A percentile compares a stretch with the other conserved stretches of the same genome.
Evolutionary conservation across 1,140 invertebrate species (phyloP).

Genomic region (Diabrotica virgifera): DNA sequence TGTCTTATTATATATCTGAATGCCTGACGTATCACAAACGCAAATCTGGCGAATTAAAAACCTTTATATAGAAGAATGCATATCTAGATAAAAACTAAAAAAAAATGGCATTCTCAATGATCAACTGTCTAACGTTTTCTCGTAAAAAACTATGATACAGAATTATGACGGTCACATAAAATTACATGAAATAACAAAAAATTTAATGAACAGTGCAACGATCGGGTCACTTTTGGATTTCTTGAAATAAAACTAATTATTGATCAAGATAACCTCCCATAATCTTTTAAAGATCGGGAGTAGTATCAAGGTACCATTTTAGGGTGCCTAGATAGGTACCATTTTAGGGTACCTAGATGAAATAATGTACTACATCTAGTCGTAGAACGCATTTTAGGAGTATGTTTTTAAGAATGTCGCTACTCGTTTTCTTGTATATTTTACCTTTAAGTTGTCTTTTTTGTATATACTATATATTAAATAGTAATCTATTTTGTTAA

Average conservation of each 20-base stretch:
- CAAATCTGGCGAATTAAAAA: too few species aligned
- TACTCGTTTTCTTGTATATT: slow-evolving; percentile 13
- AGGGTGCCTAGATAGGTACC: slow-evolving; percentile 22
- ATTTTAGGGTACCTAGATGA: slow-evolving; percentile 26
- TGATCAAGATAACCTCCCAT: background rate
- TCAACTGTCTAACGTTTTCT: too few species aligned
- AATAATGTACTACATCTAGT: slow-evolving; percentile 35
- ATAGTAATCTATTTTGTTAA: slow-evolving; percentile 7
- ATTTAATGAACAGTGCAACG: too few species aligned
- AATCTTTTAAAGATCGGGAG: background rate
- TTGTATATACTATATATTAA: slow-evolving; percentile 8
- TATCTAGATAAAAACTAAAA: too few species aligned
- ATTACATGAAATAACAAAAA: too few species aligned
- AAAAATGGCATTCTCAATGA: too few species aligned
- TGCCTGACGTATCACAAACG: too few species aligned
- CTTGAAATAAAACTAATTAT: slow-evolving; percentile 1
- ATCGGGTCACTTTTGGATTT: background rate
- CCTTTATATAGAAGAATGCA: too few species aligned
- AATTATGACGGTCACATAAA: too few species aligned
- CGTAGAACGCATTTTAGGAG: slow-evolving; percentile 14
- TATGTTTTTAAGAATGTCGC: too few species aligned
- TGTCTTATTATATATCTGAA: too few species aligned
- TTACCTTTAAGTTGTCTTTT: slow-evolving; percentile 1
- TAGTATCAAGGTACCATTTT: slow-evolving; percentile 5
- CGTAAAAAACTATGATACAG: too few species aligned